These are phyloP conservation scores for Coluber constrictor DNA, from an alignment of 2,797 vertebrate species.

Conservation along the genomic window DNA sequence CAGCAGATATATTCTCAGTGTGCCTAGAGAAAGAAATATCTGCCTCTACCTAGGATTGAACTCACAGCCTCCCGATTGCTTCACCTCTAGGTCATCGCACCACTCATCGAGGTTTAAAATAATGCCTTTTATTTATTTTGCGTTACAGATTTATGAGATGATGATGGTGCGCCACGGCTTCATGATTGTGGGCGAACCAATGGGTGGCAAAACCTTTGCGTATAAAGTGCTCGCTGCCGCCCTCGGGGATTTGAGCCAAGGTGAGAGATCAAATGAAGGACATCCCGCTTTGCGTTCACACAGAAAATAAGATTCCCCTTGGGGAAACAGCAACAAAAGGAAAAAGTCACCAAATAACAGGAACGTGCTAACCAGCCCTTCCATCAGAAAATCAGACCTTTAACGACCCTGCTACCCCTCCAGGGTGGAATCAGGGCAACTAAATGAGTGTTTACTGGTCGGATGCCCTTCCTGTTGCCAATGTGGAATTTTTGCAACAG, in stretches of 20 bases:
- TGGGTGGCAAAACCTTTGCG: slow-evolving; percentile 88
- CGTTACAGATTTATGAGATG: slow-evolving; percentile 89
- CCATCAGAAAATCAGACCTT: neutral
- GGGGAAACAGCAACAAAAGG: neutral
- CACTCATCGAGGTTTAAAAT: neutral
- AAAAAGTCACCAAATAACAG: neutral
- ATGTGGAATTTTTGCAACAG: too few relatives aligned
- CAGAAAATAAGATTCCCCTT: slow-evolving; percentile 31
- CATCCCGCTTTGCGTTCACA: neutral
- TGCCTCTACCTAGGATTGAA: too few relatives aligned
- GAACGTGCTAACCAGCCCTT: neutral
- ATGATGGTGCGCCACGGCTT: slow-evolving; percentile 93
- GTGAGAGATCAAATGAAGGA: slow-evolving; percentile 56
- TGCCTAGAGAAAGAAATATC: too few relatives aligned
- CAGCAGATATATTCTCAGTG: too few relatives aligned
- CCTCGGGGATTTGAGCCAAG: slow-evolving; percentile 78
- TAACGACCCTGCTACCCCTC: too few relatives aligned
- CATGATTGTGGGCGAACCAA: slow-evolving; percentile 90
- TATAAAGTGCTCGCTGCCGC: slow-evolving; percentile 87
- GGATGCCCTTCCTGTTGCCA: too few relatives aligned
- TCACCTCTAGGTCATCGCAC: too few relatives aligned
- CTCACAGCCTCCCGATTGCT: too few relatives aligned
- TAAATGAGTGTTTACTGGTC: too few relatives aligned
- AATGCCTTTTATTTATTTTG: neutral
- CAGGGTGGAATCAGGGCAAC: too few relatives aligned